Conservation (phyloP, 2,797 vertebrate genomes). For the Bradypus variegatus region DNA sequence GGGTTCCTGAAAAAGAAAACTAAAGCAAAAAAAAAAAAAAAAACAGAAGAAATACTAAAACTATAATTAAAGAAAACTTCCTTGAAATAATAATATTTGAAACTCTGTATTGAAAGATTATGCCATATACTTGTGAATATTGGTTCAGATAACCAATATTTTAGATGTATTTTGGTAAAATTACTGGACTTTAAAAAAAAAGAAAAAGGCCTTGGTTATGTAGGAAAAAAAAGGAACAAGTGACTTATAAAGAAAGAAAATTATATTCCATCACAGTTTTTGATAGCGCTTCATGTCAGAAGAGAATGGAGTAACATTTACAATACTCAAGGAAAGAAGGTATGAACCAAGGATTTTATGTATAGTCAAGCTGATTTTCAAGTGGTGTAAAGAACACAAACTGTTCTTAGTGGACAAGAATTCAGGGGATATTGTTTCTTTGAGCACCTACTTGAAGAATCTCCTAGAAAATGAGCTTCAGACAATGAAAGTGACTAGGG, state of each 20-base stretch:
- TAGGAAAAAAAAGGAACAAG: not conserved
- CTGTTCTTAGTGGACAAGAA: not conserved
- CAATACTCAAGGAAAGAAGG: not conserved
- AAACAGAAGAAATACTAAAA: not conserved
- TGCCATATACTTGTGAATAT: not conserved
- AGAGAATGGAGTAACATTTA: not conserved
- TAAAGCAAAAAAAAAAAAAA: not conserved
- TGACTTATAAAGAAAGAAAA: not conserved
- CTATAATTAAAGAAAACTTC: not conserved
- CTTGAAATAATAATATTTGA: not conserved
- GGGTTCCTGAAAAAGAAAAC: not conserved
- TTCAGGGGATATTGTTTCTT: not conserved
- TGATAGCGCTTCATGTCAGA: not conserved
- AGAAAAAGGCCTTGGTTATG: not conserved
- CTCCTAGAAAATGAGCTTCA: not conserved
- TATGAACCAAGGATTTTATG: not conserved
- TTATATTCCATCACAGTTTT: not conserved
- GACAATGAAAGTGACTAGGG: not conserved
- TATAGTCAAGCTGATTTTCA: not conserved
- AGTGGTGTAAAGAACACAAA: not conserved
- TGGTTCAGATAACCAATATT: not conserved
- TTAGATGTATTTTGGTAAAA: not conserved
- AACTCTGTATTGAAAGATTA: not conserved
- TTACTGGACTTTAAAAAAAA: slow-evolving; percentile 6
- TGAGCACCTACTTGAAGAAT: not conserved